phyloP scores from a whole-genome alignment of 2,113 vertebrate species.

The Seriola dumerili region DNA sequence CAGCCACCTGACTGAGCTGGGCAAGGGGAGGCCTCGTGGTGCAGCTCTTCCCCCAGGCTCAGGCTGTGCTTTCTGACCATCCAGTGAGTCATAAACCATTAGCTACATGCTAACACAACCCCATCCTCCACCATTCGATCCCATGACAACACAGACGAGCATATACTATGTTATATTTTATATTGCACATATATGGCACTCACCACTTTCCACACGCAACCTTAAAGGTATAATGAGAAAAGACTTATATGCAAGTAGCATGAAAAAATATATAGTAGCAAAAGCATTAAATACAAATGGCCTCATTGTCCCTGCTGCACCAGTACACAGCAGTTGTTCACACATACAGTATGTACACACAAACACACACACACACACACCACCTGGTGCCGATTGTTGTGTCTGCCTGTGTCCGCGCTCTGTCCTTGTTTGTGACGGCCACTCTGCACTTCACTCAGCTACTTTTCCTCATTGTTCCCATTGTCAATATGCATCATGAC shows the following conservation, averaged over 20 bases:
- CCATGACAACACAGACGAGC: neutral
- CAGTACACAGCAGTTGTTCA: too few species aligned
- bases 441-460: neutral
- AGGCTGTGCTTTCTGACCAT: conserved; percentile 63
- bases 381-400: conserved; percentile 33
- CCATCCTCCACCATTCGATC: conserved; percentile 7
- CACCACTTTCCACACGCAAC: neutral
- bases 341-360: too few species aligned
- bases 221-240: neutral
- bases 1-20: conserved; percentile 68
- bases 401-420: conserved; percentile 1
- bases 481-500: conserved; percentile 12
- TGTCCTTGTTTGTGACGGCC: neutral
- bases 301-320: too few species aligned
- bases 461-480: neutral
- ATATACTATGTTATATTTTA: neutral
- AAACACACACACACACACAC: too few species aligned
- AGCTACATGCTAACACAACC: conserved; percentile 50
- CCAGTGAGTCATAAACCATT: conserved; percentile 65
- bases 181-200: neutral
- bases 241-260: neutral
- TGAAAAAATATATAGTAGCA: too few species aligned
- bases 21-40: conserved; percentile 57
- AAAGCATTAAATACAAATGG: too few species aligned
- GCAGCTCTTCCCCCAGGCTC: conserved; percentile 69